A percentile compares a stretch with the other conserved stretches of the same genome.
These are phyloP conservation scores for Rhodophaea formosa DNA, from an alignment of 2,888 invertebrate genomes.

Conservation along the genomic window DNA sequence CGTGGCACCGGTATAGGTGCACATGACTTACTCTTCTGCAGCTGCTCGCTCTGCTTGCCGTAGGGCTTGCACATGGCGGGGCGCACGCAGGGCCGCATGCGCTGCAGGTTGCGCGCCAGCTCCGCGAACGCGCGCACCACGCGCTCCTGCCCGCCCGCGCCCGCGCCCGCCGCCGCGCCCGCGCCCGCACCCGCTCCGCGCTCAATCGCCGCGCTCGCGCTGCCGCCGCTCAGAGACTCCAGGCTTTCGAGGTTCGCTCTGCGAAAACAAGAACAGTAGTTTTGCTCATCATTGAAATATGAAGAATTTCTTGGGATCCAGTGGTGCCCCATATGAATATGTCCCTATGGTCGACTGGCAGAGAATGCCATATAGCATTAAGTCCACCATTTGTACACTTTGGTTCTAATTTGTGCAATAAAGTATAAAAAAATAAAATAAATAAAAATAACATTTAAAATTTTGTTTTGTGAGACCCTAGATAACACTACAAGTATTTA, in stretches of 20 bases:
- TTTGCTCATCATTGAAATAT: too few relatives aligned
- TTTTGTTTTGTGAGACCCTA: too few relatives aligned
- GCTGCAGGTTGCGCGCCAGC: constrained; percentile 92
- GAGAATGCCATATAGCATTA: too few relatives aligned
- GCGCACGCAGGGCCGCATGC: constrained; percentile 93
- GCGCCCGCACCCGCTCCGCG: constrained; percentile 84
- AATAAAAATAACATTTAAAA: too few relatives aligned
- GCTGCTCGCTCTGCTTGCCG: constrained; percentile 93
- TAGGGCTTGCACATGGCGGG: constrained; percentile 95
- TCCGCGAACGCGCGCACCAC: constrained; percentile 92
- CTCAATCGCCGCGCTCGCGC: constrained; percentile 83
- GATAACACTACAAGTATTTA: too few relatives aligned
- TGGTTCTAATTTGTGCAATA: too few relatives aligned
- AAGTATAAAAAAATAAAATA: too few relatives aligned
- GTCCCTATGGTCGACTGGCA: too few relatives aligned
- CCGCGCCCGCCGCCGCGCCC: constrained; percentile 64
- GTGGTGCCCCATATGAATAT: too few relatives aligned
- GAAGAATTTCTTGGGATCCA: too few relatives aligned
- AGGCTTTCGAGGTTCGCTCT: constrained; percentile 87
- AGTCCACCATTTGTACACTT: too few relatives aligned
- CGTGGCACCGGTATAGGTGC: too few relatives aligned
- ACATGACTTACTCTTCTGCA: constrained; percentile 87
- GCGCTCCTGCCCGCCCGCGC: constrained; percentile 89
- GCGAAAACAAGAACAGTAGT: constrained; percentile 19
- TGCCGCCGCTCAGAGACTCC: constrained; percentile 83